Conservation (phyloP, 2,888 invertebrate species). For the Patella ulyssiponensis region DNA sequence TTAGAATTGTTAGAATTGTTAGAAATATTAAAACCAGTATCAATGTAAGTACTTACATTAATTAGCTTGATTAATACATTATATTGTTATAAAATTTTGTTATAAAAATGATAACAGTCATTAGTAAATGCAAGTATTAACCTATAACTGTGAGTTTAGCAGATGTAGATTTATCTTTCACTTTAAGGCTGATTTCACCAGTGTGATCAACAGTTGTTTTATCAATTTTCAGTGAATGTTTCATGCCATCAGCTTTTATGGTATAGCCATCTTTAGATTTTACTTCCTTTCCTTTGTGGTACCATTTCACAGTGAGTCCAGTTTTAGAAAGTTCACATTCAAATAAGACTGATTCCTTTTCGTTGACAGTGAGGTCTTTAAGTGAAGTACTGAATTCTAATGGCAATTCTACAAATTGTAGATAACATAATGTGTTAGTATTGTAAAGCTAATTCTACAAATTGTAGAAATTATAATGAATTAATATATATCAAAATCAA, state of each 20-base stretch:
- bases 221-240: constrained; percentile 55
- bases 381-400: constrained; percentile 39
- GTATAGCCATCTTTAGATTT: constrained; percentile 86
- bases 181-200: constrained; percentile 58
- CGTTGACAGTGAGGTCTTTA: constrained; percentile 37
- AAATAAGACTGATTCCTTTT: constrained; percentile 78
- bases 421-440: neutral
- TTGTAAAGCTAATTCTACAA: no score
- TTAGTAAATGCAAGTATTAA: constrained; percentile 23
- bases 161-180: constrained; percentile 54
- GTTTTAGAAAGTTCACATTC: constrained; percentile 94
- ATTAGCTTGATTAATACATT: no score
- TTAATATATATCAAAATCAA: neutral
- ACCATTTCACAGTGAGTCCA: constrained; percentile 94
- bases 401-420: constrained; percentile 40
- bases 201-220: constrained; percentile 56
- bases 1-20: no score
- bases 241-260: constrained; percentile 83
- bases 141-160: constrained; percentile 62
- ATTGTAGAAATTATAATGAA: no score
- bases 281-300: constrained; percentile 82
- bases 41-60: no score
- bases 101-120: no score
- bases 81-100: no score
- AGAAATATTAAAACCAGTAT: no score